A percentile compares a stretch with the other conserved stretches of the same genome.
phyloP scores from a whole-genome alignment of 2,888 invertebrate species.

The Amiota minor region DNA sequence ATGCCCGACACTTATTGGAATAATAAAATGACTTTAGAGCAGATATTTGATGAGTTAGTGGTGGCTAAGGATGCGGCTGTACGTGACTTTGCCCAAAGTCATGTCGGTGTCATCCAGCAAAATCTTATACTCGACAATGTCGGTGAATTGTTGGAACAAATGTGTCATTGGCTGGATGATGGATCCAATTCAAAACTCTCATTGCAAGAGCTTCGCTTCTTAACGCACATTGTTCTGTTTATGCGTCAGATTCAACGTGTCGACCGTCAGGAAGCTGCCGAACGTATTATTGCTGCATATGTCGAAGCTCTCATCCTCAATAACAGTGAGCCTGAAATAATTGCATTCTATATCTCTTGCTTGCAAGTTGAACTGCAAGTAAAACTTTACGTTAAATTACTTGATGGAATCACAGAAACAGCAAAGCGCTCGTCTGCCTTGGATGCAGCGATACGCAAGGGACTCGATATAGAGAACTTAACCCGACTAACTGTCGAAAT shows the following conservation, averaged over 20 bases:
- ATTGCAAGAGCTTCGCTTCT: conserved; percentile 79
- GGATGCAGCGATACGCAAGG: conserved; percentile 81
- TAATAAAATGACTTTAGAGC: conserved; percentile 80
- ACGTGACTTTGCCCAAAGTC: conserved; percentile 75
- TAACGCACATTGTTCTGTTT: conserved; percentile 89
- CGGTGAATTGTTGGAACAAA: conserved; percentile 81
- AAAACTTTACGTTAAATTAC: conserved; percentile 80
- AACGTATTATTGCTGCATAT: conserved; percentile 84
- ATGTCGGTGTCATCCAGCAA: conserved; percentile 87
- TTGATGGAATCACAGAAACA: conserved; percentile 81
- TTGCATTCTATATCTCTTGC: conserved; percentile 89
- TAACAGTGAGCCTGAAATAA: conserved; percentile 80
- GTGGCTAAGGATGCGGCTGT: conserved; percentile 77
- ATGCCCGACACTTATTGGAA: conserved; percentile 83
- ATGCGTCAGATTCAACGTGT: conserved; percentile 85
- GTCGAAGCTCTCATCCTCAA: conserved; percentile 82
- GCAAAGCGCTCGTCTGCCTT: conserved; percentile 77
- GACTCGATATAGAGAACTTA: conserved; percentile 87
- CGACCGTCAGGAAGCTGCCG: conserved; percentile 81
- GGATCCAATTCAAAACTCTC: conserved; percentile 58
- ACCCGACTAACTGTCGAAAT: conserved; percentile 89
- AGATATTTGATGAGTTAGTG: conserved; percentile 80
- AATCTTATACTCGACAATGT: conserved; percentile 88
- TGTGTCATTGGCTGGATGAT: conserved; percentile 78
- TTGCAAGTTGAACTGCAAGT: conserved; percentile 80